Evolutionary conservation across 2,113 vertebrate genomes (phyloP).

Genomic region (Zosterops japonicus): DNA sequence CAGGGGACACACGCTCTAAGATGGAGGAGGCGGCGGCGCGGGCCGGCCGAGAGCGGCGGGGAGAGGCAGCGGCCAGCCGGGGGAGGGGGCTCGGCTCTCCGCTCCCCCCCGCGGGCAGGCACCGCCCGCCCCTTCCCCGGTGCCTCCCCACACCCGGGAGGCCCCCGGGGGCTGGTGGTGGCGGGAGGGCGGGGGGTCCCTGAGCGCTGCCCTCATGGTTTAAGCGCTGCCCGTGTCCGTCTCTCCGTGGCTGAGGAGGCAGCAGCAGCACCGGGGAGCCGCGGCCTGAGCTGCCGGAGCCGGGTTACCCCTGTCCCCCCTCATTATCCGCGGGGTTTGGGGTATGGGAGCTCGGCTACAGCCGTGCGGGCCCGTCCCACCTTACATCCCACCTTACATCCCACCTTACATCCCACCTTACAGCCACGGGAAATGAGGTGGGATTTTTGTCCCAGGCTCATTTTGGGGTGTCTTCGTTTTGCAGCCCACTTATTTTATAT

Average conservation of each 20-base stretch:
- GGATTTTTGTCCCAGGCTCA: neutral
- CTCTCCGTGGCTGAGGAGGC: neutral
- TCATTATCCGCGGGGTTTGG: fast-evolving
- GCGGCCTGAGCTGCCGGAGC: neutral
- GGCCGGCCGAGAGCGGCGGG: neutral
- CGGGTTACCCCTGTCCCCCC: fast-evolving
- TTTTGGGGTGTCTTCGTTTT: neutral
- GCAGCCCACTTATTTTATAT: neutral
- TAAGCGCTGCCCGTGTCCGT: neutral
- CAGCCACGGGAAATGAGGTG: neutral
- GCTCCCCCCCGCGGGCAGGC: constrained; percentile 67
- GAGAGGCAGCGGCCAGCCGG: constrained; percentile 1
- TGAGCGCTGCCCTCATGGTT: neutral
- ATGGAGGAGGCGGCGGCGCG: neutral
- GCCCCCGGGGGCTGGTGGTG: neutral
- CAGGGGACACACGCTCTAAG: neutral
- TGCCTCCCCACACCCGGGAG: constrained; percentile 63
- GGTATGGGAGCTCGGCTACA: neutral
- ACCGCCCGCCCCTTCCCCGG: constrained; percentile 67
- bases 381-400: too few relatives aligned
- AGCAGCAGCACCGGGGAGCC: neutral
- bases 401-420: too few relatives aligned
- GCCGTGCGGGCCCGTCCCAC: too few relatives aligned
- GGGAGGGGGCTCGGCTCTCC: constrained; percentile 31
- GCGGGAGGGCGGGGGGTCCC: neutral